These are phyloP conservation scores for Sinocyclocheilus anshuiensis DNA, from an alignment of 2,113 vertebrate genomes.

Conservation along the genomic window DNA sequence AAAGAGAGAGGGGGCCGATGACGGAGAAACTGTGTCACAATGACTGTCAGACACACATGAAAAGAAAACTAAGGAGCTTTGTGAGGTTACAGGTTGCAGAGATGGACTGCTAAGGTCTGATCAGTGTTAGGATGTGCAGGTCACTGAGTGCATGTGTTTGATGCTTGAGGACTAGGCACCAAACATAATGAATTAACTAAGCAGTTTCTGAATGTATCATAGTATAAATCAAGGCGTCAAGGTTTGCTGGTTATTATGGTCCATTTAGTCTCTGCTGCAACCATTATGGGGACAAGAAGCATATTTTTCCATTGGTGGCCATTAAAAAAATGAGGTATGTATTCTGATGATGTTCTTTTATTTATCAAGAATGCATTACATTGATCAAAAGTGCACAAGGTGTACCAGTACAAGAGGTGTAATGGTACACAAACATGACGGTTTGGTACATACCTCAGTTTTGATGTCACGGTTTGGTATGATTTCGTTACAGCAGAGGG, in stretches of 20 bases:
- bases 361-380: not conserved
- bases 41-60: conserved; percentile 10
- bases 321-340: not conserved
- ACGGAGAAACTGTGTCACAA: conserved; percentile 23
- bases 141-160: not conserved
- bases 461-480: no score
- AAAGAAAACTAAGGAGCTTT: conserved; percentile 21
- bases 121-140: not conserved
- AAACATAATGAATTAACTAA: not conserved
- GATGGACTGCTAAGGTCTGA: not conserved
- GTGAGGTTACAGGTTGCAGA: not conserved
- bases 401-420: no score
- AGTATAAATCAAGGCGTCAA: not conserved
- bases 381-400: not conserved
- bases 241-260: not conserved
- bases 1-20: conserved; percentile 31
- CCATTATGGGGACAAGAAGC: not conserved
- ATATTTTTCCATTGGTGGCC: not conserved
- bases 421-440: no score
- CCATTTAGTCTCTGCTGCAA: not conserved
- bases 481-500: no score
- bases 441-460: no score
- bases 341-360: not conserved
- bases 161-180: not conserved
- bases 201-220: not conserved